These are phyloP conservation scores for Mungos mungo DNA, from an alignment of 2,113 vertebrate genomes.

Conservation along the genomic window DNA sequence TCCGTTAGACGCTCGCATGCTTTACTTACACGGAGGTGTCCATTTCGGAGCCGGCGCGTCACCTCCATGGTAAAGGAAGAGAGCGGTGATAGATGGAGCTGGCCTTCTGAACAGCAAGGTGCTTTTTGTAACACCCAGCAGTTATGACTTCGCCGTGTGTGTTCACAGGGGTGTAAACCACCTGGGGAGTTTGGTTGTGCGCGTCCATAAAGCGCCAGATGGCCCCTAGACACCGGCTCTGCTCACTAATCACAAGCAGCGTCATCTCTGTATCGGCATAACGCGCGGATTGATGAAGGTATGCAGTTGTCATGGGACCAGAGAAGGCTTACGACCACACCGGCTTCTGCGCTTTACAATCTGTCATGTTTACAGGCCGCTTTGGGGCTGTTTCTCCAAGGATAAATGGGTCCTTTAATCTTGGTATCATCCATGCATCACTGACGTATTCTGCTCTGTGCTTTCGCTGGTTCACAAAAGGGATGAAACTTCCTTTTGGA, in stretches of 20 bases:
- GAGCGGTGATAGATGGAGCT: neutral
- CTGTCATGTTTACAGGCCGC: neutral
- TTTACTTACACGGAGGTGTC: rapidly evolving
- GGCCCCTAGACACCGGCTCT: neutral
- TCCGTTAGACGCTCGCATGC: rapidly evolving
- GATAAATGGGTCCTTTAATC: neutral
- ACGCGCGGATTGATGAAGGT: neutral
- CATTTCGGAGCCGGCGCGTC: rapidly evolving
- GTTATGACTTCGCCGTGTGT: neutral
- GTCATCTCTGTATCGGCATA: rapidly evolving
- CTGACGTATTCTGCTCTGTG: neutral
- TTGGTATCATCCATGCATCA: neutral
- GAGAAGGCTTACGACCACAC: neutral
- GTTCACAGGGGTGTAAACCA: neutral
- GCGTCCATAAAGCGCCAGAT: neutral
- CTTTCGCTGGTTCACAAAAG: neutral
- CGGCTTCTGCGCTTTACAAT: neutral
- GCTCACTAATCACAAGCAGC: neutral
- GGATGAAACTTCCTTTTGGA: neutral
- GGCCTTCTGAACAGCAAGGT: neutral
- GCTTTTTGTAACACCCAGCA: too few relatives aligned
- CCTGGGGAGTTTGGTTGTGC: neutral
- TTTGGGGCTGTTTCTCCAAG: neutral
- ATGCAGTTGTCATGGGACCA: neutral
- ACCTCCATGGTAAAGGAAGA: rapidly evolving